phyloP scores from a whole-genome alignment of 2,888 invertebrate genomes.

The Pammene fasciana region DNA sequence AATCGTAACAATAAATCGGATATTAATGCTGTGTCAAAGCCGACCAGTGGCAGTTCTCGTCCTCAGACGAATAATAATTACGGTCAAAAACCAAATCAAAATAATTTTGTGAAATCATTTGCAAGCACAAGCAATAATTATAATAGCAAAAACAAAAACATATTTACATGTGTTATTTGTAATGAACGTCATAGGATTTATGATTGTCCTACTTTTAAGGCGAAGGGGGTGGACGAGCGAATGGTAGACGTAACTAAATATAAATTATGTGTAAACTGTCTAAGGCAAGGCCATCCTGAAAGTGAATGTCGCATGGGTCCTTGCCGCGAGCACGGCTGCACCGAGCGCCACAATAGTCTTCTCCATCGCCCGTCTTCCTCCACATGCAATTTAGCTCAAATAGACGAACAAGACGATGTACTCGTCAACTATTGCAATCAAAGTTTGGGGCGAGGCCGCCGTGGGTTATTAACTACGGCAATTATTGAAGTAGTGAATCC shows the following conservation, averaged over 20 bases:
- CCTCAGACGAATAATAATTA: neutral
- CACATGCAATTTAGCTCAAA: neutral
- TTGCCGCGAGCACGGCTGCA: slow-evolving; percentile 36
- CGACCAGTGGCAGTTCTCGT: neutral
- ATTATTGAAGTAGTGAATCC: slow-evolving; percentile 10
- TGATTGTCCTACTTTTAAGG: slow-evolving; percentile 43
- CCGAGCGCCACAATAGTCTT: slow-evolving; percentile 41
- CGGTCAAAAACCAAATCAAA: neutral
- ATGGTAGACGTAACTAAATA: slow-evolving; percentile 37
- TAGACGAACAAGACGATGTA: slow-evolving; percentile 17
- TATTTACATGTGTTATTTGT: slow-evolving; percentile 39
- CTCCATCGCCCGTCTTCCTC: slow-evolving; percentile 29
- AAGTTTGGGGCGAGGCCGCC: too few relatives aligned
- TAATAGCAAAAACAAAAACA: slow-evolving; percentile 14
- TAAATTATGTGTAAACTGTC: slow-evolving; percentile 43
- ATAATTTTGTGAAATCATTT: slow-evolving; percentile 30
- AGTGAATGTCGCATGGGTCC: slow-evolving; percentile 40
- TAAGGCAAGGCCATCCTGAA: slow-evolving; percentile 42
- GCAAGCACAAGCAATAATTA: slow-evolving; percentile 20
- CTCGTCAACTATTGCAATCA: slow-evolving; percentile 10
- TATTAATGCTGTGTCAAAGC: neutral
- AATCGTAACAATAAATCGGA: slow-evolving; percentile 19
- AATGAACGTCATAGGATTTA: too few relatives aligned
- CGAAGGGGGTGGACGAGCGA: slow-evolving; percentile 35
- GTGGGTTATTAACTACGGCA: slow-evolving; percentile 11